Percentiles rank a stretch among this genome's conserved stretches.
phyloP scores from a whole-genome alignment of 2,113 vertebrate species.

The Fulmarus glacialis region DNA sequence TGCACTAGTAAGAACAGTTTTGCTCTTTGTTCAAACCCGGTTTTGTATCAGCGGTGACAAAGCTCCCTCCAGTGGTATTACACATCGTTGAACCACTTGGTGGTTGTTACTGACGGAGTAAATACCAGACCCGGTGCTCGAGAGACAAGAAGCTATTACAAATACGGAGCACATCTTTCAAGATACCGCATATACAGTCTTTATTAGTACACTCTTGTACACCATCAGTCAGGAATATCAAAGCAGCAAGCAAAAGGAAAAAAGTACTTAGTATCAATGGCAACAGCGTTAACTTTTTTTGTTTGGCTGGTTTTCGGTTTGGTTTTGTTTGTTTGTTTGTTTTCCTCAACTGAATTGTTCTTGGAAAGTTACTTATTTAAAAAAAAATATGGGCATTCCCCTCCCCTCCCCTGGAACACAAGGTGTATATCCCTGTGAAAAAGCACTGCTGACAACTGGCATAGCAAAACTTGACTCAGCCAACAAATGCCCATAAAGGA shows the following conservation, averaged over 20 bases:
- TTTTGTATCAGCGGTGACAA: neutral
- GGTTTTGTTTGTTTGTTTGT: neutral
- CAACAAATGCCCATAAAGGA: neutral
- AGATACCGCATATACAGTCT: neutral
- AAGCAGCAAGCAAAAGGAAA: neutral
- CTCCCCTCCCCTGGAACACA: neutral
- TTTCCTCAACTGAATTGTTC: neutral
- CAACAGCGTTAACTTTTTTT: rapidly evolving
- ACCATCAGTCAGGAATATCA: neutral
- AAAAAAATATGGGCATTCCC: neutral
- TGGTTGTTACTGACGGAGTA: rapidly evolving
- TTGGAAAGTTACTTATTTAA: neutral
- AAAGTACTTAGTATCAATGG: neutral
- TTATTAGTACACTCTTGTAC: neutral
- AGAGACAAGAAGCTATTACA: neutral
- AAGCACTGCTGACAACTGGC: neutral
- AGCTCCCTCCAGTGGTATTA: constrained; percentile 45
- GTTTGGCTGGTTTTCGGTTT: neutral
- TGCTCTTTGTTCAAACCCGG: rapidly evolving
- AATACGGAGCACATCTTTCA: rapidly evolving
- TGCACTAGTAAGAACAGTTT: rapidly evolving
- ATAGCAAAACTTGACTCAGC: neutral
- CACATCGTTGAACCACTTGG: rapidly evolving
- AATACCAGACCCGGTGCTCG: rapidly evolving
- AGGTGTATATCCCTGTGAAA: neutral